A percentile compares a stretch with the other conserved stretches of the same genome.
phyloP scores from a whole-genome alignment of 1,140 invertebrate genomes.

The Branchinecta lindahli region DNA sequence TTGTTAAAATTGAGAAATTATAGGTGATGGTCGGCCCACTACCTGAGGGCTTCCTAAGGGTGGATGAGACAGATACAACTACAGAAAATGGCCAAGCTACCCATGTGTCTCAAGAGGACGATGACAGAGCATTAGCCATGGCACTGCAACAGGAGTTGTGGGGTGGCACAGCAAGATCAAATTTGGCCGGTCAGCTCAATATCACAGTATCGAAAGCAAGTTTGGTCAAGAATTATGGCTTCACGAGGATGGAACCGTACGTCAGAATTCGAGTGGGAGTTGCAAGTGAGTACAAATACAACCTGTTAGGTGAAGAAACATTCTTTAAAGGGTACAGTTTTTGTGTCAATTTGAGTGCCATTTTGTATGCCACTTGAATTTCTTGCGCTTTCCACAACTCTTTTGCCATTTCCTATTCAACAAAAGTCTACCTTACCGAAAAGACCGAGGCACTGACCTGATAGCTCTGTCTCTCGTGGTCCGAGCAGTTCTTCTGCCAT shows the following conservation, averaged over 20 bases:
- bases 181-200: conserved; percentile 52
- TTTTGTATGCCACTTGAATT: too few relatives aligned
- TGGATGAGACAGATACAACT: neutral
- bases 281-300: too few relatives aligned
- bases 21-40: conserved; percentile 17
- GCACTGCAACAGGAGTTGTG: conserved; percentile 18
- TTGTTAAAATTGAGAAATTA: neutral
- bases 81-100: neutral
- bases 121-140: conserved; percentile 16
- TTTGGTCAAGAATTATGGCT: conserved; percentile 88
- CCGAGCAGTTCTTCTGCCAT: too few relatives aligned
- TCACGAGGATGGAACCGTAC: conserved; percentile 92
- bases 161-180: conserved; percentile 29
- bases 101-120: conserved; percentile 16
- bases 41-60: conserved; percentile 19
- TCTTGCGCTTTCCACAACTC: too few relatives aligned
- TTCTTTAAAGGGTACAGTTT: too few relatives aligned
- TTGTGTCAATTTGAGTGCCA: too few relatives aligned
- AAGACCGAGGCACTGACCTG: too few relatives aligned
- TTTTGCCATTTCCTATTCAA: too few relatives aligned
- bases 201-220: conserved; percentile 69
- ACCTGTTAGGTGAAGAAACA: too few relatives aligned
- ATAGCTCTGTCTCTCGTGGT: too few relatives aligned
- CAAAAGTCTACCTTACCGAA: too few relatives aligned
- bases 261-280: conserved; percentile 74